Base-by-base conservation (phyloP, 1,140 invertebrate genomes). In the Schlechtendalia chinensis region DNA sequence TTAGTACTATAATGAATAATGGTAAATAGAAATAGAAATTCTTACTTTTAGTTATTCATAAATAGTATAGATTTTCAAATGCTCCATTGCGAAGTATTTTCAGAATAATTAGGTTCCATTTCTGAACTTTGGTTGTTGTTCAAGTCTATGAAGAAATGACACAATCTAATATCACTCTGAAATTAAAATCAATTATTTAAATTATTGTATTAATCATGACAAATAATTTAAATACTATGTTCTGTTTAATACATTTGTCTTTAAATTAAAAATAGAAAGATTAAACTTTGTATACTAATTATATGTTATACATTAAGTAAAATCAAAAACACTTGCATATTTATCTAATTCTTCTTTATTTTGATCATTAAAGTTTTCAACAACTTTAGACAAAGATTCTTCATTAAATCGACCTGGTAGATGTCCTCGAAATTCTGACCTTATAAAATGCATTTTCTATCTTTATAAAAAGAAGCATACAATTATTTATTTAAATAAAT, bases 391-490 rank as follows among this genome's bases (percentile, higher is more conserved):
- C 14, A 80, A 39, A n/a, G 84, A 80, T 24, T 83, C 81, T 8
- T 71, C 14, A 29, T 47, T 83, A 83, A 88, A 92, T 27, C 86
- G 89, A 83, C 95, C 93, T 0, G 98, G 98, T 82, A 99, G 86
- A 88, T 98, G 90, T 65, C 97, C 98, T 80, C 89, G 88, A 84
- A 99, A 99, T 86, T 98, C 96, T 16, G 96, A 98, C 84, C 91
- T 88, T 1, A 99, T 87, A 85, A 98, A 99, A 81, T 92, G 90
- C 29, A 98, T 86, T 82, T 91, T 90, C 91, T 94, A 93, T 65
- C 90, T 90, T 83, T 81, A 86, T 84, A 81, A 22, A 54, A 54
- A 54, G 0, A 17, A 54, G 1, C 2, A 54, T 16, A 54, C 17
- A 54, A 50, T 50, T 19, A 54, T 19, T 5, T 19, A 19, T 54